These are phyloP conservation scores for Pardosa pseudoannulata DNA, from an alignment of 2,888 invertebrate species.

Conservation along the genomic window DNA sequence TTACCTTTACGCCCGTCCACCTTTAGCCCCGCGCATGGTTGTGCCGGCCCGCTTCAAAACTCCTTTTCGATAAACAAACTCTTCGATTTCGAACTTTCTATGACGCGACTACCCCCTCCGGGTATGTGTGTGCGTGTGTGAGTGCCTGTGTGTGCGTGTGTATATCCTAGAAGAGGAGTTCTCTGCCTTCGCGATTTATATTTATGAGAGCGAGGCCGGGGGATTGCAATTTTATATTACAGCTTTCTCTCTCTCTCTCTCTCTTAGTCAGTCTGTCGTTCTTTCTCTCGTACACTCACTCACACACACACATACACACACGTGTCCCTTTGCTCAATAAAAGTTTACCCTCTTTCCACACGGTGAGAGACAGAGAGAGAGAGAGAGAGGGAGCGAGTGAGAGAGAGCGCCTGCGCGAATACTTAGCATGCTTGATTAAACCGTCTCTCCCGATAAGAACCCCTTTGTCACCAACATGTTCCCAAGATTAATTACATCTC, in stretches of 20 bases:
- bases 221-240: constrained; percentile 61
- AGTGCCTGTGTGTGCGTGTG: too few species aligned
- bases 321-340: constrained; percentile 58
- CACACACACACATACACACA: constrained; percentile 19
- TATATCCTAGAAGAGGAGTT: constrained; percentile 47
- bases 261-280: too few species aligned
- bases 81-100: constrained; percentile 28
- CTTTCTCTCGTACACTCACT: background rate
- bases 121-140: too few species aligned
- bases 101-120: constrained; percentile 37
- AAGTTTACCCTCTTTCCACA: constrained; percentile 35
- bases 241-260: background rate
- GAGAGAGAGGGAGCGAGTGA: too few species aligned
- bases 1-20: constrained; percentile 41
- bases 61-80: background rate
- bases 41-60: background rate
- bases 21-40: constrained; percentile 30
- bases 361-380: too few species aligned
- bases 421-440: constrained; percentile 76
- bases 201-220: constrained; percentile 60
- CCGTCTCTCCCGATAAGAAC: constrained; percentile 70
- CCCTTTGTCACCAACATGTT: constrained; percentile 72
- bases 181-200: constrained; percentile 46
- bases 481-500: constrained; percentile 73
- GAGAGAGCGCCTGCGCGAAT: constrained; percentile 75